Percentiles rank a stretch among this genome's conserved stretches.
Conservation (phyloP, 2,888 invertebrate species). For the Eupithecia abbreviata region DNA sequence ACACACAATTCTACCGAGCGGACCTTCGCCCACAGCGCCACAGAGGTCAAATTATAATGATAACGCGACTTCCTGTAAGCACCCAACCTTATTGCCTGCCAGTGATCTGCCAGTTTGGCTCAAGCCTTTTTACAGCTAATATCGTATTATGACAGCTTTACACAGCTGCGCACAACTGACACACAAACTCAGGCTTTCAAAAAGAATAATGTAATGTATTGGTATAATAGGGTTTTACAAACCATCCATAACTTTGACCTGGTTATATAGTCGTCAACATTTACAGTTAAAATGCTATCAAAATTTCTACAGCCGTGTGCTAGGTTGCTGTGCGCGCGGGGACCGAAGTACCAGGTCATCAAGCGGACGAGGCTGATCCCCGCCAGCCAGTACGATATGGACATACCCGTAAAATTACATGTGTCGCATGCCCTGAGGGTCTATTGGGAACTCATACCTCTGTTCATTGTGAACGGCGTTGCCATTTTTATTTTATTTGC, state of each 20-base stretch:
- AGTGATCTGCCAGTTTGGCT: neutral
- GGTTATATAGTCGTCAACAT: neutral
- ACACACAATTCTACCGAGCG: no score
- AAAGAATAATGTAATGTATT: neutral
- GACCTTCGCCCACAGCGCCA: no score
- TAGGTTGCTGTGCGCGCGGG: neutral
- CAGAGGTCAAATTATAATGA: no score
- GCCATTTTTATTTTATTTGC: neutral
- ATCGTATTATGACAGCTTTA: neutral
- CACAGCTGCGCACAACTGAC: neutral
- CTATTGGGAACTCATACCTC: constrained; percentile 1
- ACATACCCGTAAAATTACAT: neutral
- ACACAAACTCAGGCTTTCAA: neutral
- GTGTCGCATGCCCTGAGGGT: neutral
- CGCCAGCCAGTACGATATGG: constrained; percentile 1
- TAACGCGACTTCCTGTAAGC: no score
- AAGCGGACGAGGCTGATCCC: neutral
- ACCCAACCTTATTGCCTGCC: neutral
- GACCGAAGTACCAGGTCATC: neutral
- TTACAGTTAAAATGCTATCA: neutral
- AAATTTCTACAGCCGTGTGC: neutral
- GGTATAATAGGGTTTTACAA: neutral
- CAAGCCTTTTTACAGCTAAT: neutral
- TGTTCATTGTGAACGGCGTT: neutral
- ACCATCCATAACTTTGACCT: neutral